Conservation (phyloP, 2,113 vertebrate species). For the Acrocephalus arundinaceus region DNA sequence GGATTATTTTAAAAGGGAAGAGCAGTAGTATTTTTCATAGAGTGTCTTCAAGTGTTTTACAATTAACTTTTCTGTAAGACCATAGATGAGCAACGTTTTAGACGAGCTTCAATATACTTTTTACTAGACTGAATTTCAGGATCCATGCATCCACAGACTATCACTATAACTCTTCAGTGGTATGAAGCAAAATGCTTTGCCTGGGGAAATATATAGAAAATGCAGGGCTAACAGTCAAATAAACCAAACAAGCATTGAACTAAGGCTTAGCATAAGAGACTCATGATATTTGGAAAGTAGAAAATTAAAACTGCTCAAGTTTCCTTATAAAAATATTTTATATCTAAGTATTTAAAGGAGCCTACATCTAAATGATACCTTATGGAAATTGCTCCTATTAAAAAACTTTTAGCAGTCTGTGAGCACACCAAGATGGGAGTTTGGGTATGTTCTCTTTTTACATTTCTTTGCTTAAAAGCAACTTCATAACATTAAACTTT, state of each 20-base stretch:
- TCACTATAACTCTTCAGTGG: not conserved
- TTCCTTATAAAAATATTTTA: not conserved
- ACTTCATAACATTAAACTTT: not conserved
- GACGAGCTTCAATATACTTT: not conserved
- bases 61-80: not conserved
- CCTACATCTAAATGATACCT: accelerated
- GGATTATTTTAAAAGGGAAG: not conserved
- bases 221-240: not conserved
- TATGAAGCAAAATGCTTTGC: not conserved
- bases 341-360: not conserved
- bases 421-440: not conserved
- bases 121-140: not conserved
- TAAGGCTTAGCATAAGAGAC: not conserved
- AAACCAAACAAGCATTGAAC: not conserved
- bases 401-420: not conserved
- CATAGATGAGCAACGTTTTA: accelerated
- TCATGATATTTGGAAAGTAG: accelerated
- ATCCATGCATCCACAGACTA: not conserved
- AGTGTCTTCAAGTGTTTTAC: not conserved
- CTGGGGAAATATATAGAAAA: not conserved
- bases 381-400: not conserved
- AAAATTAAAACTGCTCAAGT: not conserved
- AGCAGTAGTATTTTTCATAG: not conserved
- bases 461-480: not conserved
- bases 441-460: not conserved